Evolutionary conservation across 2,888 invertebrate genomes (phyloP), one percentile per base, ranked within the genome.

Genomic region (Leucophenga maculata): DNA sequence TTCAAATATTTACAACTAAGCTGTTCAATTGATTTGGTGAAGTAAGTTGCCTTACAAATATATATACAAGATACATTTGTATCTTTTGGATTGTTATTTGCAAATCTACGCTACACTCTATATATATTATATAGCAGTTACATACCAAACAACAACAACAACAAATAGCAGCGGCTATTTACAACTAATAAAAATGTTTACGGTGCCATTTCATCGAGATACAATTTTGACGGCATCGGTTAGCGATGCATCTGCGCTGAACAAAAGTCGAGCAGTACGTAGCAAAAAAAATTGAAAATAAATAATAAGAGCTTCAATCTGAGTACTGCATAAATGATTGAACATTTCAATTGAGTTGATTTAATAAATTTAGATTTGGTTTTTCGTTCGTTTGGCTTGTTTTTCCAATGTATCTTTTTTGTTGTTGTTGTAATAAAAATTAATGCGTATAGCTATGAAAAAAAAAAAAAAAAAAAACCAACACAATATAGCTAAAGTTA

Each of bases 171-270:
- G 31, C 1, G 1, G 26, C 22, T 26, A 31, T 18, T 16, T 16
- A 64, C 16, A 68, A 62, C n/a, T 9, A 4, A 64, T 66, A 57
- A 78, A 75, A 75, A 89, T 89, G 88, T 89, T 89, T 76, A 89
- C 88, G 57, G 80, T 89, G 74, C 89, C 89, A 73, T 88, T 86
- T 79, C 82, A 89, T 85, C 88, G 88, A 74, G 88, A 89, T 77
- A 89, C 86, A 67, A 86, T 89, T 74, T 82, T 90, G 70, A 91
- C 91, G 72, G 89, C 90, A 73, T 92, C 92, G 20, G 90, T 92
- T 75, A 93, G 93, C 74, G 93, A 93, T 88, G 92, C 93, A 4
- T 92, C 93, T 3, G 90, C 91, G 69, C 89, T 92, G 68, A 90
- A 90, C 80, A 89, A 90, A 69, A 91, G 91, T 80, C 86, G 89